phyloP scores from a whole-genome alignment of 2,888 invertebrate genomes.

The Papilio elwesi region DNA sequence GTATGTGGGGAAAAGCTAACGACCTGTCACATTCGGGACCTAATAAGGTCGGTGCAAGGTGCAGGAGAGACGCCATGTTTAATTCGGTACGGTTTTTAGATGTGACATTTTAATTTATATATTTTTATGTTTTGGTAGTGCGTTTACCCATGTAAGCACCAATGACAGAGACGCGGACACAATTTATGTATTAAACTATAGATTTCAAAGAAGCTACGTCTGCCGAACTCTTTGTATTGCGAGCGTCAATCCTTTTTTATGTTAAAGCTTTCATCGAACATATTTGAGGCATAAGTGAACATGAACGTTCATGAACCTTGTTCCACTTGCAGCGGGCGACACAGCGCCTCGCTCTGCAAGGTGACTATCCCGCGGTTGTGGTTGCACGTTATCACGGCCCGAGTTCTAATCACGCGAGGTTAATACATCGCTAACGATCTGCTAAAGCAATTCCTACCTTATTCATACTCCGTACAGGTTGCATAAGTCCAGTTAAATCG shows the following conservation, averaged over 20 bases:
- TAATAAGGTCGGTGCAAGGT: too few relatives aligned
- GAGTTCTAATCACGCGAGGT: slow-evolving; percentile 42
- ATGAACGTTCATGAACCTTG: slow-evolving; percentile 79
- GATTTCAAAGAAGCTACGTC: too few relatives aligned
- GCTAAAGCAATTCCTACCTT: slow-evolving; percentile 18
- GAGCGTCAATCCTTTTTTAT: slow-evolving; percentile 28
- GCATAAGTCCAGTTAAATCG: neutral
- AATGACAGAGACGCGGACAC: too few relatives aligned
- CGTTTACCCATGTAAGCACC: too few relatives aligned
- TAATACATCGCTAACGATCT: slow-evolving; percentile 34
- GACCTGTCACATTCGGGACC: too few relatives aligned
- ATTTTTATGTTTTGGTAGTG: too few relatives aligned
- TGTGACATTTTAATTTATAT: too few relatives aligned
- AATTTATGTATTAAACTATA: too few relatives aligned
- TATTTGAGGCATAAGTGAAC: slow-evolving; percentile 43
- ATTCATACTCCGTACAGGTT: neutral
- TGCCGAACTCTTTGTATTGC: neutral
- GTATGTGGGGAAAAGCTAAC: too few relatives aligned
- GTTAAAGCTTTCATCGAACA: slow-evolving; percentile 34
- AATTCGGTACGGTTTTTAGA: too few relatives aligned
- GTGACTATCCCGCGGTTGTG: slow-evolving; percentile 59
- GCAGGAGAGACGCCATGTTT: too few relatives aligned
- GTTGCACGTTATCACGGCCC: slow-evolving; percentile 53
- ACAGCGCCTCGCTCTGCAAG: slow-evolving; percentile 68
- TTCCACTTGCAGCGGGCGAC: slow-evolving; percentile 76